phyloP scores from a whole-genome alignment of 2,113 vertebrate species.

The Amphiprion ocellaris region DNA sequence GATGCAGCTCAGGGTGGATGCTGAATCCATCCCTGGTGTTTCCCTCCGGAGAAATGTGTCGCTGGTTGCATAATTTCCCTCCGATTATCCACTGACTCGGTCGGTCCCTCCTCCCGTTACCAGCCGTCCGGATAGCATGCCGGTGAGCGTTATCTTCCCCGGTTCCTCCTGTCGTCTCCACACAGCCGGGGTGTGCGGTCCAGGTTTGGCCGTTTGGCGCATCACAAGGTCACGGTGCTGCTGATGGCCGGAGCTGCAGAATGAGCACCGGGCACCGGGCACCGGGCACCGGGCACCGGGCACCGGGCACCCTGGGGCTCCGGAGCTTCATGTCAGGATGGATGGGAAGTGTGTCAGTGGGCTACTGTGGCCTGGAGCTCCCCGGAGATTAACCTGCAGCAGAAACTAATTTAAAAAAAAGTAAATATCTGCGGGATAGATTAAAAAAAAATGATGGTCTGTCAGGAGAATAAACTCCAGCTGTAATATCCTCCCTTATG shows the following conservation, averaged over 20 bases:
- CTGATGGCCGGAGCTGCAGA: background rate
- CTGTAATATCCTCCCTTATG: too few relatives aligned
- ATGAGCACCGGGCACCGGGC: too few relatives aligned
- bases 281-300: too few relatives aligned
- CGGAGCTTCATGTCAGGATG: background rate
- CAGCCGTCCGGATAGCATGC: slow-evolving; percentile 28
- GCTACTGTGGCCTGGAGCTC: slow-evolving; percentile 17
- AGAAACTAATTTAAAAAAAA: background rate
- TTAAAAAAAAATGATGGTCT: too few relatives aligned
- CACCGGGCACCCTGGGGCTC: background rate
- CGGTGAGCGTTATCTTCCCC: slow-evolving; percentile 42
- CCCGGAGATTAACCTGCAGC: slow-evolving; percentile 9
- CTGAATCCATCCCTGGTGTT: slow-evolving; percentile 34
- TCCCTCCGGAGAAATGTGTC: slow-evolving; percentile 1
- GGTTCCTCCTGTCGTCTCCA: slow-evolving; percentile 36
- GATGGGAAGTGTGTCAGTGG: slow-evolving; percentile 48
- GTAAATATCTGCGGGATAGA: too few relatives aligned
- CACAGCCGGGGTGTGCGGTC: slow-evolving; percentile 1
- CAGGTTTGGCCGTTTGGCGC: slow-evolving; percentile 33
- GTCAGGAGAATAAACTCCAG: too few relatives aligned
- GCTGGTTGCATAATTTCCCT: background rate
- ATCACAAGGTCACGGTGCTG: slow-evolving; percentile 70
- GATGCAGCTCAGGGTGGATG: slow-evolving; percentile 17
- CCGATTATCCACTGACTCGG: background rate
- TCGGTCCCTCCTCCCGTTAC: slow-evolving; percentile 8